phyloP scores from a whole-genome alignment of 2,888 invertebrate genomes.

The Hirtodrosophila duncani region DNA sequence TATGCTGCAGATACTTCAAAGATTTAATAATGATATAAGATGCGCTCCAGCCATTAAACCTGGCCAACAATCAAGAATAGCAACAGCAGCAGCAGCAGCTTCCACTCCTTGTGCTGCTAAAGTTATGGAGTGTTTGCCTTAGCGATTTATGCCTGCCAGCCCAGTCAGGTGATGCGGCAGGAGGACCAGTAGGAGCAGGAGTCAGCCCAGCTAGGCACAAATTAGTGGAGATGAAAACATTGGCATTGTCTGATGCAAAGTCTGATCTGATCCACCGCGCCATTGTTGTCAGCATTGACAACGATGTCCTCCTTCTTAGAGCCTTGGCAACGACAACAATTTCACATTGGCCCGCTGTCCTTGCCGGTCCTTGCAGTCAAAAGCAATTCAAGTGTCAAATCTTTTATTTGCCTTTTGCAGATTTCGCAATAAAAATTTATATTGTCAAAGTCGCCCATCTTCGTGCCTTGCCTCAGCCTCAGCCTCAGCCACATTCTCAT shows the following conservation, averaged over 20 bases:
- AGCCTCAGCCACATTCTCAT: neutral
- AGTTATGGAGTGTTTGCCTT: constrained; percentile 46
- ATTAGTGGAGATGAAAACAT: constrained; percentile 37
- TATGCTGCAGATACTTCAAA: constrained; percentile 59
- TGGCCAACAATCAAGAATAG: constrained; percentile 23
- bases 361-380: constrained; percentile 30
- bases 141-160: constrained; percentile 27
- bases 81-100: no score
- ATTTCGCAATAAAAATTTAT: constrained; percentile 75
- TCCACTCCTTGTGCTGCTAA: constrained; percentile 1
- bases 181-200: constrained; percentile 13
- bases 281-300: constrained; percentile 1
- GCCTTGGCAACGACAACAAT: constrained; percentile 15
- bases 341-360: constrained; percentile 5
- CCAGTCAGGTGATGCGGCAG: constrained; percentile 1
- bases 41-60: constrained; percentile 59
- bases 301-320: constrained; percentile 8
- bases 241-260: neutral
- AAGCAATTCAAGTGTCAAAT: constrained; percentile 78
- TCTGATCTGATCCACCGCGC: constrained; percentile 27
- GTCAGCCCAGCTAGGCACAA: constrained; percentile 31
- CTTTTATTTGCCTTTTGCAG: constrained; percentile 77
- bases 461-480: neutral
- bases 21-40: constrained; percentile 72
- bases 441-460: constrained; percentile 48